Conservation (phyloP, 2,888 invertebrate species). For the Sabellastarte sp. region DNA sequence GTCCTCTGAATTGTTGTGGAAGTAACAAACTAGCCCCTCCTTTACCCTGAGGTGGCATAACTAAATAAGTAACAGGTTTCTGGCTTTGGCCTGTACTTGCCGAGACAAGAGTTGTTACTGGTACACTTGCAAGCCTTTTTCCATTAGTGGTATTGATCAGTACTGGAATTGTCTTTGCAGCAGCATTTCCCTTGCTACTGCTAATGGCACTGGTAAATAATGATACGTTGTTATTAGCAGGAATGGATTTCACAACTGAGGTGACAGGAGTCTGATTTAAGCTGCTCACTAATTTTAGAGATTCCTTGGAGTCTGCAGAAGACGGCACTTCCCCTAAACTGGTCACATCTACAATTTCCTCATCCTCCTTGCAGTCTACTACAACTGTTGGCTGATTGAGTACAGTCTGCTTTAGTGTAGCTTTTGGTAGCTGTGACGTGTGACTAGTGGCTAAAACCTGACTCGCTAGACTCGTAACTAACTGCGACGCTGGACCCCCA, state of each 20-base stretch:
- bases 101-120: not conserved
- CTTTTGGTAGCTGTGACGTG: not conserved
- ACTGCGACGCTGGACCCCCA: not conserved
- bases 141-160: not conserved
- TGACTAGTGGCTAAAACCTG: not conserved
- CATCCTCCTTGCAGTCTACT: not conserved
- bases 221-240: not conserved
- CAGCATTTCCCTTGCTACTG: not conserved
- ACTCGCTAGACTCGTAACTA: not conserved
- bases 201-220: not conserved
- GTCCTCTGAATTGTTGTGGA: not conserved
- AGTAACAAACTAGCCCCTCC: not conserved
- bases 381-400: no score
- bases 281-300: not conserved
- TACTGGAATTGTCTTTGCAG: not conserved
- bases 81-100: not conserved
- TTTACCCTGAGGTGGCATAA: not conserved
- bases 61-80: not conserved
- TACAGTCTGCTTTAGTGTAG: no score
- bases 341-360: not conserved
- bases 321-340: not conserved
- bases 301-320: not conserved
- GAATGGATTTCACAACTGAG: not conserved
- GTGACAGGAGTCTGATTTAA: not conserved
- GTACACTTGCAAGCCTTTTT: not conserved